These are phyloP conservation scores for Nomada hirtipes DNA, from an alignment of 2,888 invertebrate genomes.

Conservation along the genomic window DNA sequence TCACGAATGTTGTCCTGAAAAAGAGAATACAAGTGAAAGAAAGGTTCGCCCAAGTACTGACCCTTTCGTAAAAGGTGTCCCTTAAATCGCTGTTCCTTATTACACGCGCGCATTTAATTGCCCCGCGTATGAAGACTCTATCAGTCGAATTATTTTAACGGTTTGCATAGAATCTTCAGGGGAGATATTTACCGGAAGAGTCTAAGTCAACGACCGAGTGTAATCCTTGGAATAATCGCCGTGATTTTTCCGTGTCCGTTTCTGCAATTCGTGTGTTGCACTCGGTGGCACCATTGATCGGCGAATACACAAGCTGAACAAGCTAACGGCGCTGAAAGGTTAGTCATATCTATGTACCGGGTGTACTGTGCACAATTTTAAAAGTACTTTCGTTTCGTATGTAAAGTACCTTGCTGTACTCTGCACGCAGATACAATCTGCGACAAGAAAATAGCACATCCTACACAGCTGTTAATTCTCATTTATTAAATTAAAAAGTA, in stretches of 20 bases:
- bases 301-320: slow-evolving; percentile 40
- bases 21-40: neutral
- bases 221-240: slow-evolving; percentile 41
- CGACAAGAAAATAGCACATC: too few relatives aligned
- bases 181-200: slow-evolving; percentile 43
- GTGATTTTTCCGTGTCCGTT: slow-evolving; percentile 48
- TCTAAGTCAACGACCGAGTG: slow-evolving; percentile 45
- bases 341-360: slow-evolving; percentile 51
- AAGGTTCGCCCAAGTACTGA: neutral
- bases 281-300: slow-evolving; percentile 59
- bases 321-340: slow-evolving; percentile 55
- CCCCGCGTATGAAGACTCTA: neutral
- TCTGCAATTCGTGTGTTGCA: slow-evolving; percentile 44
- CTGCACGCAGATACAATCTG: too few relatives aligned
- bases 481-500: too few relatives aligned
- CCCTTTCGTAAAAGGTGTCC: slow-evolving; percentile 10
- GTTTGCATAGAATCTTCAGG: slow-evolving; percentile 2
- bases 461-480: too few relatives aligned
- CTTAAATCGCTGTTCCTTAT: neutral
- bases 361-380: slow-evolving; percentile 20
- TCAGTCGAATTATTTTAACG: slow-evolving; percentile 39
- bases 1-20: neutral
- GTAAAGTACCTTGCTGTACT: too few relatives aligned
- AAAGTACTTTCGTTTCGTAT: too few relatives aligned
- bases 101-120: slow-evolving; percentile 13